phyloP scores from a whole-genome alignment of 1,140 invertebrate genomes.

The Cydia fagiglandana region DNA sequence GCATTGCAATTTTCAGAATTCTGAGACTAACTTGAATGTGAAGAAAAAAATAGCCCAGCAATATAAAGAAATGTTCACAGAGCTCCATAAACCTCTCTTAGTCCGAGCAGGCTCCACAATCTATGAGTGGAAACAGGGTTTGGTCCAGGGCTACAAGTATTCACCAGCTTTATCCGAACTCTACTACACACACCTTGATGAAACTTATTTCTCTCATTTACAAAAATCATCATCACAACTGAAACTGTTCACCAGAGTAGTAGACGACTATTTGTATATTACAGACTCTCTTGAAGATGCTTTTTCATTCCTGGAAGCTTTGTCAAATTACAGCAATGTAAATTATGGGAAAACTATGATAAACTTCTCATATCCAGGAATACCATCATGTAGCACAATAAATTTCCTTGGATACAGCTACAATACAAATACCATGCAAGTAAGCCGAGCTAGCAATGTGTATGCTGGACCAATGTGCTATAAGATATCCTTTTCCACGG shows the following conservation, averaged over 20 bases:
- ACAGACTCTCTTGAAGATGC: slow-evolving; percentile 69
- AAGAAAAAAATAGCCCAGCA: slow-evolving; percentile 61
- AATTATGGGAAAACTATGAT: slow-evolving; percentile 71
- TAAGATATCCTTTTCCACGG: slow-evolving; percentile 69
- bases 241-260: slow-evolving; percentile 67
- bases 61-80: slow-evolving; percentile 63
- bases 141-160: slow-evolving; percentile 76
- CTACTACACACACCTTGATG: slow-evolving; percentile 70
- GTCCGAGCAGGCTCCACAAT: slow-evolving; percentile 68
- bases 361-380: slow-evolving; percentile 61
- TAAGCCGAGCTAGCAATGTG: slow-evolving; percentile 63
- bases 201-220: slow-evolving; percentile 60
- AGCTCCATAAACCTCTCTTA: slow-evolving; percentile 65
- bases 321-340: slow-evolving; percentile 69
- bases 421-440: slow-evolving; percentile 62
- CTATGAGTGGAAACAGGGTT: slow-evolving; percentile 72
- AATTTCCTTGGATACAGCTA: slow-evolving; percentile 71
- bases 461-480: slow-evolving; percentile 73
- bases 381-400: slow-evolving; percentile 58
- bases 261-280: slow-evolving; percentile 76
- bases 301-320: slow-evolving; percentile 58
- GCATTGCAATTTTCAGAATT: slow-evolving; percentile 55
- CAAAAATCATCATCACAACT: slow-evolving; percentile 46
- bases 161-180: slow-evolving; percentile 75
- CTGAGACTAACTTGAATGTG: slow-evolving; percentile 46